Base-by-base conservation (phyloP, 2,797 vertebrate genomes). In the Bryconaethiops microstoma region DNA sequence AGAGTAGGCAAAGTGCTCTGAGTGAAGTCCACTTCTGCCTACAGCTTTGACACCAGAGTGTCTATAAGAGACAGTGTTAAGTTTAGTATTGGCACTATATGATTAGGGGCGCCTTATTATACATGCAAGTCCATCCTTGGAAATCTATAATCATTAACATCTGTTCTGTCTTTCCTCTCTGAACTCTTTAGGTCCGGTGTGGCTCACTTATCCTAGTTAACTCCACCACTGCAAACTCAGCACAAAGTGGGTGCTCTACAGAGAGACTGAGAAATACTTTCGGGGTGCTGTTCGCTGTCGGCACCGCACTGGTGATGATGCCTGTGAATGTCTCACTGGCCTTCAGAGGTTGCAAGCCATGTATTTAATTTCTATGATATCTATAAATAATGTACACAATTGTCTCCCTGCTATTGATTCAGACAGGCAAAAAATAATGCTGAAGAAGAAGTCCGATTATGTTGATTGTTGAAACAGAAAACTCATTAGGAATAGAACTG, bases 71-170 rank as follows among this genome's bases (percentile, higher is more conserved):
- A 77, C 62, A 63, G 19, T 81, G 72, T 69, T 80, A 79, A 77
- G 54, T 64, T 81, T 70, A 74, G 64, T 55, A 55, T 60, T 48
- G 74, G 74, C 52, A 73, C 17, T 4, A 25, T 60, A 73, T 81
- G 84, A 88, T 81, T 81, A 88, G 85, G 84, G 87, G 77, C 88
- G 84, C 80, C 86, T 69, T 79, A 90, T 94, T 91, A 87, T 80
- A 88, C 71, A 95, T 95, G 92, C 92, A 77, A 79, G 83, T 79
- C 92, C 91, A 93, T 88, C 84, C 91, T 85, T 86, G 82, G 86
- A 89, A 92, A 95, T 94, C 93, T 90, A 93, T 94, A 94, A 94
- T 94, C 92, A 94, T 94, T 95, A 94, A 95, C 93, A 94, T 93
- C 90, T 94, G 91, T 88, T 92, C 89, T 84, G 85, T 92, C 92